phyloP scores from a whole-genome alignment of 2,113 vertebrate species.

The Rhinolophus sinicus region DNA sequence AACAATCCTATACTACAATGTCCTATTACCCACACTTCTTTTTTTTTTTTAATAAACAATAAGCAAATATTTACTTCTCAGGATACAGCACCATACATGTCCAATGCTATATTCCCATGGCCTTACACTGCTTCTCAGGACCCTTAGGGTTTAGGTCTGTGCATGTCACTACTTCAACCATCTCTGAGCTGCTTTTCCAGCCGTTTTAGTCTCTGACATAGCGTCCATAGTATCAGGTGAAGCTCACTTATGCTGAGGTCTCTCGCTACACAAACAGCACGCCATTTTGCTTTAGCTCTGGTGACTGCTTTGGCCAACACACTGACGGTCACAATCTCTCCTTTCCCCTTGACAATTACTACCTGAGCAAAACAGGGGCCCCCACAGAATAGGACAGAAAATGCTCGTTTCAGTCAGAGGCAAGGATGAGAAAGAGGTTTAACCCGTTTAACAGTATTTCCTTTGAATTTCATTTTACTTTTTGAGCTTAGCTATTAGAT shows the following conservation, averaged over 20 bases:
- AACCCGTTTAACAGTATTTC: not conserved
- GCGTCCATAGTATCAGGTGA: fast-evolving
- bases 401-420: not conserved
- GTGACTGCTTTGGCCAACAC: not conserved
- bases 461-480: not conserved
- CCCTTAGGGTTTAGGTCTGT: fast-evolving
- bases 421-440: not conserved
- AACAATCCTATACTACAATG: not conserved
- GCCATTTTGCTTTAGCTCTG: not conserved
- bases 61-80: not conserved
- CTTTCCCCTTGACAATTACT: not conserved
- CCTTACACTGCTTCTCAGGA: no score
- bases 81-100: not conserved
- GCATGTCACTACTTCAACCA: not conserved
- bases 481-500: not conserved
- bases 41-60: not conserved
- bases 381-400: fast-evolving
- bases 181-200: fast-evolving
- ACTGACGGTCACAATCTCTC: not conserved
- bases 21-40: not conserved
- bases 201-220: not conserved
- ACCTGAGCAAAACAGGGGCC: not conserved
- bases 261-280: not conserved
- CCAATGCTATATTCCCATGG: not conserved
- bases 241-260: fast-evolving